Percentiles rank a stretch among this genome's conserved stretches.
These are phyloP conservation scores for Mus minutoides DNA, from an alignment of 2,797 vertebrate species.

Conservation along the genomic window DNA sequence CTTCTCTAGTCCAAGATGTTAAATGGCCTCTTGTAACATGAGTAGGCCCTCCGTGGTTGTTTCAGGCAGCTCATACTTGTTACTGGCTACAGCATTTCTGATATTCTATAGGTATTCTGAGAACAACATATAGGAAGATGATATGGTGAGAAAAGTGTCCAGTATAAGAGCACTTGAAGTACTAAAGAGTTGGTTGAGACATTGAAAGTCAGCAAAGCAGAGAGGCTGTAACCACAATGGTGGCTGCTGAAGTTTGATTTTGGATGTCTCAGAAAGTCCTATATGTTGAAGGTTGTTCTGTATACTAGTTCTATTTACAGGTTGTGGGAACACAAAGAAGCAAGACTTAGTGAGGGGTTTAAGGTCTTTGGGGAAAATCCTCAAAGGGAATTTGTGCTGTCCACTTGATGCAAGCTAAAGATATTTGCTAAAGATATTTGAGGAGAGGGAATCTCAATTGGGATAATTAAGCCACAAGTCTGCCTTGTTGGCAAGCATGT, in stretches of 20 bases:
- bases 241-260: not conserved
- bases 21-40: not conserved
- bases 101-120: not conserved
- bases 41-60: not conserved
- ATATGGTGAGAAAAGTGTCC: not conserved
- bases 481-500: not conserved
- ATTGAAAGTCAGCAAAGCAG: not conserved
- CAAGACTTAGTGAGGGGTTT: not conserved
- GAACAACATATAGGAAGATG: not conserved
- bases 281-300: not conserved
- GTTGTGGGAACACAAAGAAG: not conserved
- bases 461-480: not conserved
- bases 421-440: not conserved
- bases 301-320: not conserved
- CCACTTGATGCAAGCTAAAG: not conserved
- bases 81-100: not conserved
- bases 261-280: not conserved
- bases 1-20: not conserved
- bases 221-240: not conserved
- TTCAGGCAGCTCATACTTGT: not conserved
- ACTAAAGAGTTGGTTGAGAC: not conserved
- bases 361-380: not conserved
- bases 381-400: not conserved
- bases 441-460: not conserved
- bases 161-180: not conserved